Evolutionary conservation across 2,888 invertebrate genomes (phyloP).

Genomic region (Melanostoma scalare): DNA sequence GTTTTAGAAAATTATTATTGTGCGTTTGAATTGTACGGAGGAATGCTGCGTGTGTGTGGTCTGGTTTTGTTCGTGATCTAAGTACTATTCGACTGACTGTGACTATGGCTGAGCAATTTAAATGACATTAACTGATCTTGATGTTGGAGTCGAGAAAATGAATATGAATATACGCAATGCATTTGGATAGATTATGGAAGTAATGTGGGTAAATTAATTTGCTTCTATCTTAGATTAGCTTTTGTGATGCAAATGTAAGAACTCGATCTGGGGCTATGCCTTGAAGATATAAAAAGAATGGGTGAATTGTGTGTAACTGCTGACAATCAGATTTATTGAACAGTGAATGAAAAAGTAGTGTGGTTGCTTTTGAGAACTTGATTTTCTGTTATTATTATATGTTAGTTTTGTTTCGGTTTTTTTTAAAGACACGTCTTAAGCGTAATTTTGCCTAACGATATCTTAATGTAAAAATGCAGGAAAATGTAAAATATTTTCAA

Average conservation of each 20-base stretch:
- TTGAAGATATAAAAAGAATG: too few species aligned
- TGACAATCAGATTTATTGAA: too few species aligned
- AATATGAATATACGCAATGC: slow-evolving; percentile 36
- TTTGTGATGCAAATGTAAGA: background rate
- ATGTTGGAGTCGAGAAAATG: slow-evolving; percentile 39
- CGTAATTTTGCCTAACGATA: too few species aligned
- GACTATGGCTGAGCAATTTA: slow-evolving; percentile 57
- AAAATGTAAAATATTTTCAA: too few species aligned
- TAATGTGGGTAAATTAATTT: slow-evolving; percentile 15
- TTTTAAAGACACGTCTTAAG: too few species aligned
- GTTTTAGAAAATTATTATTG: slow-evolving; percentile 21
- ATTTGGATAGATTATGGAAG: slow-evolving; percentile 11
- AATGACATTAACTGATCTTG: slow-evolving; percentile 68
- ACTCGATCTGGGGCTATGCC: background rate
- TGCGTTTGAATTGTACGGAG: background rate
- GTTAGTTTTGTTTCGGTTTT: too few species aligned
- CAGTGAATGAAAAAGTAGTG: too few species aligned
- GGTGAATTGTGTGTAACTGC: too few species aligned
- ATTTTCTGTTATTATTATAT: too few species aligned
- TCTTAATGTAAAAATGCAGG: too few species aligned
- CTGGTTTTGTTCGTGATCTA: slow-evolving; percentile 67
- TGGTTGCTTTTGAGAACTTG: too few species aligned
- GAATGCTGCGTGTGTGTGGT: slow-evolving; percentile 58
- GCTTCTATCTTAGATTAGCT: background rate
- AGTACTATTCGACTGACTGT: slow-evolving; percentile 32